These are phyloP conservation scores for Euplexia lucipara DNA, from an alignment of 2,888 invertebrate species.

Conservation along the genomic window DNA sequence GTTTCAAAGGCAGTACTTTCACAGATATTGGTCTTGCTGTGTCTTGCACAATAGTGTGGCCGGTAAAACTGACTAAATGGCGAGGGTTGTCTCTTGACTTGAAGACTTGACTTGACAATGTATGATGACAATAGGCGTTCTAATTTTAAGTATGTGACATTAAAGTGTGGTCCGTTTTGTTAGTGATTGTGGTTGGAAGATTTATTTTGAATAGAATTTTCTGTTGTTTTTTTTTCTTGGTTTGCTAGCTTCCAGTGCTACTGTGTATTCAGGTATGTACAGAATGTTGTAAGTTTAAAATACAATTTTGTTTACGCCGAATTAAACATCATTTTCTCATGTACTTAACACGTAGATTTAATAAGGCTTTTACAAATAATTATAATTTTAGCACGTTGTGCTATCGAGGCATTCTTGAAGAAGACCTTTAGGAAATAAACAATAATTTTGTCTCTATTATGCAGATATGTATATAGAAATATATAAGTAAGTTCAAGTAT, in stretches of 20 bases:
- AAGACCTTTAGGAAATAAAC: no score
- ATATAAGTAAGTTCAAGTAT: no score
- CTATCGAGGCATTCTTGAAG: no score
- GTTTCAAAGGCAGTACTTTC: conserved; percentile 87
- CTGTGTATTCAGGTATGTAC: conserved; percentile 5
- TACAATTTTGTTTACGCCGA: no score
- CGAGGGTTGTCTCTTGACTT: conserved; percentile 64
- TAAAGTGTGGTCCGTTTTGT: conserved; percentile 24
- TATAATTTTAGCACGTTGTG: no score
- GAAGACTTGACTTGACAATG: conserved; percentile 43
- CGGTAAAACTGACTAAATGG: conserved; percentile 66
- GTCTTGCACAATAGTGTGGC: conserved; percentile 78
- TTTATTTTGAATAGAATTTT: conserved; percentile 7
- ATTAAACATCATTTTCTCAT: no score
- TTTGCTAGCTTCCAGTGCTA: background rate
- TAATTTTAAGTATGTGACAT: conserved; percentile 44
- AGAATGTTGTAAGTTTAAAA: background rate
- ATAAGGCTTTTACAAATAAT: no score
- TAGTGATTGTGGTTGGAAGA: background rate
- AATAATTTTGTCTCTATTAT: no score
- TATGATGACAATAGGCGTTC: conserved; percentile 40
- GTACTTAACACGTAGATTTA: no score
- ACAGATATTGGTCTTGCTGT: conserved; percentile 82
- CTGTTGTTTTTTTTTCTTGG: conserved; percentile 1
- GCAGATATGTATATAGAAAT: no score